phyloP scores from a whole-genome alignment of 2,888 invertebrate species.

The Drosophila paracracens region DNA sequence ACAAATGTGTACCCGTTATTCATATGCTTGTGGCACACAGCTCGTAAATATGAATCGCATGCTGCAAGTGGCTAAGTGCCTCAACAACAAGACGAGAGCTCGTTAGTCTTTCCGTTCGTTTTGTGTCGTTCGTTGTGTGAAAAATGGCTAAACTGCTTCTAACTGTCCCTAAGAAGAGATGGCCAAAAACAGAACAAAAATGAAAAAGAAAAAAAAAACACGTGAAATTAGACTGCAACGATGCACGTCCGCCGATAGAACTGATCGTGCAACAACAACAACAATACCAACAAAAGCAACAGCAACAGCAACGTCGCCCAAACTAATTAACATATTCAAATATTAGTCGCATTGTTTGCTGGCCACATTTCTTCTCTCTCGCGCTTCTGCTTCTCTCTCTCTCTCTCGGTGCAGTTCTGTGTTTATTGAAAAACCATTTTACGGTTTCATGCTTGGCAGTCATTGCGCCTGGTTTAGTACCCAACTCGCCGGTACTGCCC shows the following conservation, averaged over 20 bases:
- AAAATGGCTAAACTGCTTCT: slow-evolving; percentile 45
- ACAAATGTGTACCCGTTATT: slow-evolving; percentile 15
- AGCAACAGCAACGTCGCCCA: slow-evolving; percentile 32
- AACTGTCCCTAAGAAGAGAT: slow-evolving; percentile 69
- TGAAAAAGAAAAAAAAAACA: slow-evolving; percentile 45
- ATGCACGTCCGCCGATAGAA: slow-evolving; percentile 77
- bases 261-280: slow-evolving; percentile 72
- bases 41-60: slow-evolving; percentile 74
- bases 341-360: slow-evolving; percentile 78
- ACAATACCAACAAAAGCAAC: slow-evolving; percentile 14
- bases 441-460: slow-evolving; percentile 79
- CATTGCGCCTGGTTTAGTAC: slow-evolving; percentile 53
- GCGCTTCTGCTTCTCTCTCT: background rate
- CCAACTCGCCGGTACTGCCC: slow-evolving; percentile 1
- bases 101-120: slow-evolving; percentile 63
- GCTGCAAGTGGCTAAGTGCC: slow-evolving; percentile 53
- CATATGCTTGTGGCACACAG: slow-evolving; percentile 43
- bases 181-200: slow-evolving; percentile 32
- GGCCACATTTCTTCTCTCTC: background rate
- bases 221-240: slow-evolving; percentile 81
- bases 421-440: slow-evolving; percentile 78
- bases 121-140: slow-evolving; percentile 10
- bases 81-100: slow-evolving; percentile 31
- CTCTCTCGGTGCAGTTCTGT: slow-evolving; percentile 6
- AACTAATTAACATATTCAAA: slow-evolving; percentile 80